A percentile compares a stretch with the other conserved stretches of the same genome.
These are phyloP conservation scores for Chymomyza fuscimana DNA, from an alignment of 2,888 invertebrate genomes.

Conservation along the genomic window DNA sequence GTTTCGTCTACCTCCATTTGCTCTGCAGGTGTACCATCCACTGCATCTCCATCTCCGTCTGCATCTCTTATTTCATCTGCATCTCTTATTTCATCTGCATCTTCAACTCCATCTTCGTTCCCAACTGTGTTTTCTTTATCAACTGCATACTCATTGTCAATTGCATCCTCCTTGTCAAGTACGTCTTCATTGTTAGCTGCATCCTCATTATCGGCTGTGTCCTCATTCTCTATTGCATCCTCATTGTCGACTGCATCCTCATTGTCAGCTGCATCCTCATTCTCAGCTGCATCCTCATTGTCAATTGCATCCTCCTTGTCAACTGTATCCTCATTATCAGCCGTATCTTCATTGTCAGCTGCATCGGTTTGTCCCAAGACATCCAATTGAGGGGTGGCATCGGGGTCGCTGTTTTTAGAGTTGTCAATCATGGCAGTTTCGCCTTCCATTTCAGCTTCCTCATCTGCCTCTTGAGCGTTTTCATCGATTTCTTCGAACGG, in stretches of 20 bases:
- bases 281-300: conserved; percentile 23
- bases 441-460: conserved; percentile 22
- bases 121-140: conserved; percentile 62
- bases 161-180: conserved; percentile 16
- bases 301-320: neutral
- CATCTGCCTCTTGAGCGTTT: conserved; percentile 18
- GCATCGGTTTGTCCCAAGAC: conserved; percentile 41
- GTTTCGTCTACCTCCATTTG: conserved; percentile 25
- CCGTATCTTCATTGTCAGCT: conserved; percentile 14
- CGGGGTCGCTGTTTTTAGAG: conserved; percentile 33
- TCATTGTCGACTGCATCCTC: conserved; percentile 62
- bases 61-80: conserved; percentile 65
- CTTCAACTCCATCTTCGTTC: conserved; percentile 68
- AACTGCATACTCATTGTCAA: conserved; percentile 51
- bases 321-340: neutral
- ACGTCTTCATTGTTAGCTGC: conserved; percentile 6
- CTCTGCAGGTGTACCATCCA: conserved; percentile 37
- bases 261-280: conserved; percentile 59
- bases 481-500: conserved; percentile 8
- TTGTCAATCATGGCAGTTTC: conserved; percentile 10
- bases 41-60: conserved; percentile 59
- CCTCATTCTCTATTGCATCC: conserved; percentile 49
- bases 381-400: conserved; percentile 41
- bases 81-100: conserved; percentile 72
- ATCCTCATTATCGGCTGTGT: conserved; percentile 10